Base-by-base conservation (phyloP, 30 jellyfish, hydroid and myxozoan species). In the Turritopsis dohrnii region DNA sequence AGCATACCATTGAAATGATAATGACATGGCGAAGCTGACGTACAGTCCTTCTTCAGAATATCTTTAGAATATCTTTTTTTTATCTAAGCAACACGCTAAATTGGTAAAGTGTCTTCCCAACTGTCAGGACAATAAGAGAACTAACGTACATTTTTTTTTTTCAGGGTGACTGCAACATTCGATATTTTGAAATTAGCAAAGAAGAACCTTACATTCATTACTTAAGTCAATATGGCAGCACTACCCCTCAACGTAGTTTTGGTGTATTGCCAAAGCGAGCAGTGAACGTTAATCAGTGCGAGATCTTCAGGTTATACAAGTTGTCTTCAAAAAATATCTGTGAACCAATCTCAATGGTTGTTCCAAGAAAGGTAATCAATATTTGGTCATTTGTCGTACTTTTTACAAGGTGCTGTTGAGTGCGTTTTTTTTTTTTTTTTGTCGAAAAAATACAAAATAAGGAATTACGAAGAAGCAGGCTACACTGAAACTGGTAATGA, bases 331-430 rank as follows among this genome's bases (percentile, higher is more conserved):
- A 79, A 28, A 85, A 90, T 29, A 75, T 91, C 7, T 85, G 91
- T 54, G 97, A 91, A 52, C 97, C 97, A 1, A 81, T 91, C 1
- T 91, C 97, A 4, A 91, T 91, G 97, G 91, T 91, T 21, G 97
- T 91, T 1, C 97, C 97, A 7, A 79, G 97, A 81, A 79, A 91
- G 86, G 97, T 91, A 66, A 80, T 86, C 0, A 9, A 16, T 69
- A 17, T 66, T 66, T 66, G 7, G 76, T 17, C 17, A 17, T 26
- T 21, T 5, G 5, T 66, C 16, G 4, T 17, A 8, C 8, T 8
- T 66, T 21, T 3, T 66, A 7, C 16, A 17, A 7, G 76, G n/a
- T n/a, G n/a, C n/a, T n/a, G n/a, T n/a, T n/a, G n/a, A n/a, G n/a
- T n/a, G n/a, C n/a, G n/a, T n/a, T n/a, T n/a, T n/a, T n/a, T n/a